These are phyloP conservation scores for Catamblyrhynchus diadema DNA, from an alignment of 2,797 vertebrate genomes.

Conservation along the genomic window DNA sequence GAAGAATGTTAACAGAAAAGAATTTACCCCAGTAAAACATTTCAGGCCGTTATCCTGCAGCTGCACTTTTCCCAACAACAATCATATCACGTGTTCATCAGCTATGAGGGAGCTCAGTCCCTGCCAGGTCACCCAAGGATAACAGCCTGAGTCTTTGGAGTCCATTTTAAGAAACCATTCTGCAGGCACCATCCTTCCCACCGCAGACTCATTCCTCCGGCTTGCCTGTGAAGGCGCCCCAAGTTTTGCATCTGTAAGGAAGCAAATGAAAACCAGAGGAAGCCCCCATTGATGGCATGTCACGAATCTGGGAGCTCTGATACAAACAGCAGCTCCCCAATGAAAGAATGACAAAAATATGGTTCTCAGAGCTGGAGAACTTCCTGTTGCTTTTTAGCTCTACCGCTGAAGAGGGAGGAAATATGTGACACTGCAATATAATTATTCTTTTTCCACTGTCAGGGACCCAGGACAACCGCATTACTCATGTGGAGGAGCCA, in stretches of 20 bases:
- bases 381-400: constrained; percentile 13
- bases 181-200: neutral
- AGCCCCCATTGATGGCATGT: neutral
- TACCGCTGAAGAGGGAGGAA: neutral
- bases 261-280: constrained; percentile 58
- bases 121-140: constrained; percentile 60
- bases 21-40: neutral
- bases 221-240: neutral
- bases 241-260: constrained; percentile 41
- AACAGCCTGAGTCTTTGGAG: neutral
- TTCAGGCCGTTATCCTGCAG: neutral
- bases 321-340: neutral
- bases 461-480: neutral
- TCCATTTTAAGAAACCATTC: constrained; percentile 24
- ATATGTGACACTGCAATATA: neutral
- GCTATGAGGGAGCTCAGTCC: neutral
- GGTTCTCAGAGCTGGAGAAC: neutral
- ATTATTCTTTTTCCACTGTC: constrained; percentile 32
- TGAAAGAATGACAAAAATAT: constrained; percentile 31
- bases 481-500: constrained; percentile 31
- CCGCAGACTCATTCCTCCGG: constrained; percentile 33
- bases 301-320: neutral
- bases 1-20: neutral
- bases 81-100: neutral
- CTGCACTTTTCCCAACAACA: constrained; percentile 19